phyloP scores from a whole-genome alignment of 2,888 invertebrate species.

The Ptychoptera contaminata region DNA sequence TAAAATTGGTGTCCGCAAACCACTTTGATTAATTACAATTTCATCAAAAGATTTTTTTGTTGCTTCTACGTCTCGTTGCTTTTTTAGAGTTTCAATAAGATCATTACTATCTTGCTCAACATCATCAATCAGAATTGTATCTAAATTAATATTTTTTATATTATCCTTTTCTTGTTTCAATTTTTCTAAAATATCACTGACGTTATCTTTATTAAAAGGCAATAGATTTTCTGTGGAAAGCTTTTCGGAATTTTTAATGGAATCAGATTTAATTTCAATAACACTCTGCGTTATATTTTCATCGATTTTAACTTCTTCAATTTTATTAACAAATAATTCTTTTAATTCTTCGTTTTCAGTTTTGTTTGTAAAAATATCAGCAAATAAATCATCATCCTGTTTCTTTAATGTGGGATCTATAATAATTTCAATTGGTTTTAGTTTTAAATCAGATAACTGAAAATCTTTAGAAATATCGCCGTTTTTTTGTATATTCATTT shows the following conservation, averaged over 20 bases:
- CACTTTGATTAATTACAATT: constrained; percentile 12
- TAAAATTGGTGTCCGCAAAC: too few relatives aligned
- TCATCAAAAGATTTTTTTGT: constrained; percentile 19
- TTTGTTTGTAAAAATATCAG: constrained; percentile 42
- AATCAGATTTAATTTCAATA: not conserved
- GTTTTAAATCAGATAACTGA: not conserved
- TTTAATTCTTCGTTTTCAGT: constrained; percentile 3
- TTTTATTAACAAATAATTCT: not conserved
- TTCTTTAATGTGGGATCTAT: constrained; percentile 32
- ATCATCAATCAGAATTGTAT: constrained; percentile 2
- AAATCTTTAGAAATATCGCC: constrained; percentile 1
- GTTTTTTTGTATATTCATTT: not conserved
- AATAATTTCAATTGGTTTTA: constrained; percentile 24
- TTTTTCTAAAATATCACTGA: constrained; percentile 7
- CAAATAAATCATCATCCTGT: constrained; percentile 48
- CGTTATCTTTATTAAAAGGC: not conserved
- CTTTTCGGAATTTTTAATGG: not conserved
- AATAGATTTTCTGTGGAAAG: not conserved
- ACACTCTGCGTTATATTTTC: not conserved
- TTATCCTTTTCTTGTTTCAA: constrained; percentile 8
- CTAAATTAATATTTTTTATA: constrained; percentile 8
- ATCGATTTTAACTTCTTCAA: not conserved
- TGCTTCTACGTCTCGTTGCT: constrained; percentile 9
- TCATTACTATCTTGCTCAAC: not conserved
- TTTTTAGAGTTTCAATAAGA: not conserved